Percentiles rank a stretch among this genome's conserved stretches.
Evolutionary conservation across 1,140 invertebrate genomes (phyloP).

Genomic region (Anastrepha ludens): DNA sequence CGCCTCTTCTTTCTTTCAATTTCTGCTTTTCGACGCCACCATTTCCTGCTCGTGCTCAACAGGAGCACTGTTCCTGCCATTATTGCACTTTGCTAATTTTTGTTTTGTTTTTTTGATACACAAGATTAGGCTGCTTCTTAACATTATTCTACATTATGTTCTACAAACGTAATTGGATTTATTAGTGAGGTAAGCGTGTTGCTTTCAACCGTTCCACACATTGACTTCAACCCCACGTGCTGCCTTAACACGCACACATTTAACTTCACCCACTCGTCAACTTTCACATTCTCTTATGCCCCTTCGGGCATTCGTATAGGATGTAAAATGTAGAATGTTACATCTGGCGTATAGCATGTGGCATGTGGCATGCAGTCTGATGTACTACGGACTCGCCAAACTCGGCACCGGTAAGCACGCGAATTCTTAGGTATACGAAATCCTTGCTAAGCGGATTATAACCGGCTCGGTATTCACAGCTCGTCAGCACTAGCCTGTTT

Average conservation of each 20-base stretch:
- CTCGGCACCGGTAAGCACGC: constrained; percentile 1
- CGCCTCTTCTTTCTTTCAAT: background rate
- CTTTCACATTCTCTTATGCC: constrained; percentile 8
- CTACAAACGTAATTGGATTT: constrained; percentile 28
- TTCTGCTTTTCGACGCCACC: background rate
- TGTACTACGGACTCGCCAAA: background rate
- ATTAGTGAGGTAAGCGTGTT: background rate
- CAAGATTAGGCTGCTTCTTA: constrained; percentile 36
- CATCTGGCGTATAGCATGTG: background rate
- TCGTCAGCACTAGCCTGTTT: background rate
- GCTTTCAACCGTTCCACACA: background rate
- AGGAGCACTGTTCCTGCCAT: background rate
- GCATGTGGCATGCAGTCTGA: background rate
- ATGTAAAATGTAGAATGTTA: background rate
- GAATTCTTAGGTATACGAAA: background rate
- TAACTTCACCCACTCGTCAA: background rate
- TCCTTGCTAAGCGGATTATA: constrained; percentile 44
- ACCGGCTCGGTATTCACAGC: background rate
- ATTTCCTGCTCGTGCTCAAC: background rate
- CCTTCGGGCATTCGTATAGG: background rate
- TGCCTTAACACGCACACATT: background rate
- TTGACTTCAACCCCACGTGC: background rate
- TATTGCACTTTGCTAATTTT: background rate
- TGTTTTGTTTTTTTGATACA: background rate
- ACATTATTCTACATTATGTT: constrained; percentile 6